Conservation (phyloP, 2,888 invertebrate genomes). For the Oscheius sp. region DNA sequence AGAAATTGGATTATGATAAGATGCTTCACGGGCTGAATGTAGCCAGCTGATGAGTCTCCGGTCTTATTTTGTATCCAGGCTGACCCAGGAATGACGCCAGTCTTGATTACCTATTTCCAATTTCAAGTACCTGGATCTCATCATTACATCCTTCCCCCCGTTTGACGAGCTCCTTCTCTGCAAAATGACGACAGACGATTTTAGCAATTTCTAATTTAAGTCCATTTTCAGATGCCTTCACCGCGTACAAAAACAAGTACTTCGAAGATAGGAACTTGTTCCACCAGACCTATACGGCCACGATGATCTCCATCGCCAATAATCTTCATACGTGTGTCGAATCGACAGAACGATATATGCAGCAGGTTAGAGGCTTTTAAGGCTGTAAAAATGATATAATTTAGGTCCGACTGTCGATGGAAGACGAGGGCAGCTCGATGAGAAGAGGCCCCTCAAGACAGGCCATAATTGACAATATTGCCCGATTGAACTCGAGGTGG, state of each 20-base stretch:
- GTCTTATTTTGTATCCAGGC: neutral
- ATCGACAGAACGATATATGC: conserved; percentile 78
- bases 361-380: conserved; percentile 40
- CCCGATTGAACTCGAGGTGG: conserved; percentile 68
- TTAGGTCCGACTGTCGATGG: conserved; percentile 52
- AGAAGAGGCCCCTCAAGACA: conserved; percentile 52
- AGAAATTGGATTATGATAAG: too few species aligned
- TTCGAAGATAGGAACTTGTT: conserved; percentile 81
- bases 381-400: neutral
- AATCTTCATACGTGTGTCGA: conserved; percentile 92
- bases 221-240: conserved; percentile 81
- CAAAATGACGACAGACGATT: neutral
- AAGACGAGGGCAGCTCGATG: conserved; percentile 35
- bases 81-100: neutral
- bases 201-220: conserved; percentile 14
- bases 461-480: conserved; percentile 68
- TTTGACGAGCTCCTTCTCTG: neutral
- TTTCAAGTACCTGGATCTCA: too few species aligned
- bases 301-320: conserved; percentile 81
- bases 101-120: neutral
- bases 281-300: neutral
- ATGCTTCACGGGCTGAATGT: too few species aligned
- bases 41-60: too few species aligned
- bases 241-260: conserved; percentile 88
- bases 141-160: too few species aligned